Base-by-base conservation (phyloP, 1,140 invertebrate species). In the Leguminivora glycinivorella region DNA sequence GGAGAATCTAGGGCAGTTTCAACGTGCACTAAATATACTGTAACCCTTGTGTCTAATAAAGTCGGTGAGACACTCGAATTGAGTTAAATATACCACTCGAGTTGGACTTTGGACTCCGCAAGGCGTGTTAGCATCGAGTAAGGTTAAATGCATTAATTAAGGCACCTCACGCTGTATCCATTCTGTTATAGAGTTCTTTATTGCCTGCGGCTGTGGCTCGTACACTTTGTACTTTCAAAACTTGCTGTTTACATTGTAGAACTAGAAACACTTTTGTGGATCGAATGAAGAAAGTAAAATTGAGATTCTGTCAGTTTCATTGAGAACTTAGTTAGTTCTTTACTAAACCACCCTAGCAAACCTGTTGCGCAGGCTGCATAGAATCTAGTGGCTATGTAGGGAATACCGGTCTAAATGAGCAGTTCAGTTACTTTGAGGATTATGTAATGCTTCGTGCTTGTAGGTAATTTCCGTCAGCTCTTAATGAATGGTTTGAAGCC, bases 101-200 rank as follows among this genome's bases (percentile, higher is more conserved):
- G 72, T 72, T 76, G 75, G 75, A 82, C 70, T 82, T 79, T 80
- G 78, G 73, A 82, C 76, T 71, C 69, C 19, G 67, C 58, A 31
- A 60, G 56, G 24, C 56, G 56, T 60, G 56, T 60, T 60, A 63
- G 29, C 58, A 29, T 34, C 58, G 58, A 17, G 58, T 63, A 63
- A 63, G 58, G 58, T 63, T 34, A 63, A 29, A 63, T 34, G 58
- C 58, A 63, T 63, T 63, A 63, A 34, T 63, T 19, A 63, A 29
- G 26, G 58, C 58, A 63, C 31, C 17, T 63, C 22, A 63, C 31
- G 34, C 58, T 63, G 25, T 63, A 9, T 34, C n/a, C 17, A 7
- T 31, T 6, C 14, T 9, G 19, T 4, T 6, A 29, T 29, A 63
- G 58, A 17, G 58, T 17, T 31, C 58, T 29, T 63, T 63, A 60